Evolutionary conservation across 2,888 invertebrate species (phyloP).

Genomic region (Scaptomyza flava): DNA sequence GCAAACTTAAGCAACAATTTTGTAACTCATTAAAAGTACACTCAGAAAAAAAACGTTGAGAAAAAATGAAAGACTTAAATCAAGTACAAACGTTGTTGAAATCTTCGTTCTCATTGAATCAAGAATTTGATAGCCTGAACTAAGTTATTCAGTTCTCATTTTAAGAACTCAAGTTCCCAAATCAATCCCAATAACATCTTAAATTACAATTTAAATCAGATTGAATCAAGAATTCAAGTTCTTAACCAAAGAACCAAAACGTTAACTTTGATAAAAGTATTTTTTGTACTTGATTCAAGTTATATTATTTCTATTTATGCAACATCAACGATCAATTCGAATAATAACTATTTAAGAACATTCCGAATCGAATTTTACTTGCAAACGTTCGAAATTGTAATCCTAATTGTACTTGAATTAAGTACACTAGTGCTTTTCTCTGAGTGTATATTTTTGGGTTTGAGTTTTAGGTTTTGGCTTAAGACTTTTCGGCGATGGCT

Average conservation of each 20-base stretch:
- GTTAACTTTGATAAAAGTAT: background rate
- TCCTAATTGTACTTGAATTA: background rate
- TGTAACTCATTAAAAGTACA: background rate
- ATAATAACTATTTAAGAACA: background rate
- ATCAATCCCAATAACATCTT: background rate
- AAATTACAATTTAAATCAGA: background rate
- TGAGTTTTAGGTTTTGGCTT: constrained; percentile 6
- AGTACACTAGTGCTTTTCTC: background rate
- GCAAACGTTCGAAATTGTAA: background rate
- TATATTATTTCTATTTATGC: background rate
- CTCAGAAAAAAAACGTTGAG: constrained; percentile 3
- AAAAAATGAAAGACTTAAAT: background rate
- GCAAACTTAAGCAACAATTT: constrained; percentile 9
- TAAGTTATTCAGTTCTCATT: background rate
- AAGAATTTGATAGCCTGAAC: background rate
- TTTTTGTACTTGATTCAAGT: background rate
- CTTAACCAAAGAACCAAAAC: background rate
- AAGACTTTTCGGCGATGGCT: background rate
- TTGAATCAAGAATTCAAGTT: background rate
- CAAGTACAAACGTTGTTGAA: background rate
- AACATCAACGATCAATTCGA: constrained; percentile 1
- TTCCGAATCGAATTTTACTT: background rate
- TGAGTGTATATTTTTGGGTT: constrained; percentile 1
- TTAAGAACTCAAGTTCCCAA: background rate
- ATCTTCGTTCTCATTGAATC: no score